Evolutionary conservation across 2,797 vertebrate genomes (phyloP).

Genomic region (Ara ararauna): DNA sequence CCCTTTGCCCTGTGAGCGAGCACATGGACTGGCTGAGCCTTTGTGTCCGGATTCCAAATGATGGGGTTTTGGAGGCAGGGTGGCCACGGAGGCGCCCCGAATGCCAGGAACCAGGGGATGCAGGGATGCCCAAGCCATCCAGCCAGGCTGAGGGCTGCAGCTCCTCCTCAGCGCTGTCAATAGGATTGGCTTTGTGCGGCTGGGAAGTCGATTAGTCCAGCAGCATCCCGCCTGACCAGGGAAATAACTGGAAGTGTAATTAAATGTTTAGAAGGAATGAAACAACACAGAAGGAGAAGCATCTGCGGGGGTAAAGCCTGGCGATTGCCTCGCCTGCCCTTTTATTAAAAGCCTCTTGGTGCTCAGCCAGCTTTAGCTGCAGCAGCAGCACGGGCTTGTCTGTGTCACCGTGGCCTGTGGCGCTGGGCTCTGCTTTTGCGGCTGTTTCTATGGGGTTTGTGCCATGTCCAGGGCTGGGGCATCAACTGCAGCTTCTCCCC

Average conservation of each 20-base stretch:
- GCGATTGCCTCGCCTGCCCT: neutral
- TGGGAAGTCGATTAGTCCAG: neutral
- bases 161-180: neutral
- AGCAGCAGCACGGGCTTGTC: rapidly evolving
- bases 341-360: neutral
- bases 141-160: neutral
- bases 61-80: neutral
- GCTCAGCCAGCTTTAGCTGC: neutral
- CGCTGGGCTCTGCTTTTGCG: neutral
- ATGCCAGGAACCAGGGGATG: neutral
- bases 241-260: neutral
- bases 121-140: neutral
- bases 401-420: neutral
- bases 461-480: neutral
- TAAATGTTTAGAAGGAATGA: neutral
- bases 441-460: neutral
- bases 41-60: neutral
- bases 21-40: neutral
- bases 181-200: neutral
- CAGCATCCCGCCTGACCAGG: neutral
- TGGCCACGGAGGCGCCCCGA: neutral
- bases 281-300: neutral
- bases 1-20: rapidly evolving
- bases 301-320: neutral
- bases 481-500: neutral